Evolutionary conservation across 2,888 invertebrate genomes (phyloP).

Genomic region (Eledone cirrhosa): DNA sequence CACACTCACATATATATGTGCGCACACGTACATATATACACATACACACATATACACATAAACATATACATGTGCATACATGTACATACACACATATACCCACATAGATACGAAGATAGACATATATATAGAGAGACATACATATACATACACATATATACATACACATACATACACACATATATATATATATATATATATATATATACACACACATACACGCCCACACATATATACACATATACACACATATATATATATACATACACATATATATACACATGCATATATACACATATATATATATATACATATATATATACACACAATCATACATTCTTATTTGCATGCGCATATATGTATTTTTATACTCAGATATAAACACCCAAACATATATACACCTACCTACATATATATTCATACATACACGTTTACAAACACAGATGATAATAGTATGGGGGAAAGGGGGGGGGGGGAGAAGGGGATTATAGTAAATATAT

Average conservation of each 20-base stretch:
- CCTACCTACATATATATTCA: too few species aligned
- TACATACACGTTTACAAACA: too few species aligned
- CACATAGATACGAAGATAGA: not conserved
- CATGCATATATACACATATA: too few species aligned
- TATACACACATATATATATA: not conserved
- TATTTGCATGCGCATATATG: too few species aligned
- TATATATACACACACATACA: not conserved
- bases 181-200: conserved; percentile 6
- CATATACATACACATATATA: not conserved
- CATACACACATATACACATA: not conserved
- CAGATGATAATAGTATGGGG: too few species aligned
- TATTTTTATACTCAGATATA: too few species aligned
- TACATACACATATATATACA: not conserved
- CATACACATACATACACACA: conserved; percentile 6
- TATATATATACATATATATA: too few species aligned
- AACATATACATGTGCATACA: not conserved
- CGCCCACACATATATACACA: not conserved
- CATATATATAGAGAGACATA: too few species aligned
- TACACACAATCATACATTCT: too few species aligned
- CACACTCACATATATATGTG: not conserved
- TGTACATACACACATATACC: not conserved
- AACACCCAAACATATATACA: too few species aligned
- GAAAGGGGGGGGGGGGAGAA: too few species aligned
- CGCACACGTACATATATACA: not conserved
- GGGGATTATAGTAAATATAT: too few species aligned